Evolutionary conservation across 1,140 invertebrate genomes (phyloP), one percentile per base, ranked within the genome.

Genomic region (Brachionus rubens): DNA sequence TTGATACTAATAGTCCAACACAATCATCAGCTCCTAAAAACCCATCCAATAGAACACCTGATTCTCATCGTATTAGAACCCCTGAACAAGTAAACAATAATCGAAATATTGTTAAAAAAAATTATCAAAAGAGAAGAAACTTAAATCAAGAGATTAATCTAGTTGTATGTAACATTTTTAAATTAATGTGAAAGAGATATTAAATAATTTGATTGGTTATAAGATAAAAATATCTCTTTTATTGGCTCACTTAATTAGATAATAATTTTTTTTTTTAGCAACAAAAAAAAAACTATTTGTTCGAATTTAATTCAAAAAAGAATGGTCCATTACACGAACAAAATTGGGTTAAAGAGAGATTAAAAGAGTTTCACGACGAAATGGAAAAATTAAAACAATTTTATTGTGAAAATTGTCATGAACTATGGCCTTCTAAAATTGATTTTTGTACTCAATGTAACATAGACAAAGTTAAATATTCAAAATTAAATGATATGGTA

Each of bases 401-500:
- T 10, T 54, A 54, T 30, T 30, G 52, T 26, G 28, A 5, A 10
- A 54, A 54, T 30, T 54, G 52, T 26, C 24, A 54, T 30, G 52
- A 54, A 12, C 5, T 54, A 1, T 54, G 52, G 24, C 52, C 26
- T 5, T 5, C 52, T 1, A 54, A 54, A 54, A 3, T 54, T 28
- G 12, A 54, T n/a, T 54, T 1, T 10, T 54, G 52, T 54, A 5
- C 28, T 4, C 24, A 28, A 24, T 52, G 48, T 52, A 52, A 52
- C 6, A 52, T 52, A 10, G 52, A 54, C 26, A 54, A 54, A 5
- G 12, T 54, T 5, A 54, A 54, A 54, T 54, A 54, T 54, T 54
- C 52, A 5, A 54, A n/a, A 26, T 1, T n/a, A 12, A 54, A 54
- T 54, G 26, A 54, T 54, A 54, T 54, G 26, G 26, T 54, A 5